These are phyloP conservation scores for Apogon hyalosoma DNA, from an alignment of 2,797 vertebrate genomes.

Conservation along the genomic window DNA sequence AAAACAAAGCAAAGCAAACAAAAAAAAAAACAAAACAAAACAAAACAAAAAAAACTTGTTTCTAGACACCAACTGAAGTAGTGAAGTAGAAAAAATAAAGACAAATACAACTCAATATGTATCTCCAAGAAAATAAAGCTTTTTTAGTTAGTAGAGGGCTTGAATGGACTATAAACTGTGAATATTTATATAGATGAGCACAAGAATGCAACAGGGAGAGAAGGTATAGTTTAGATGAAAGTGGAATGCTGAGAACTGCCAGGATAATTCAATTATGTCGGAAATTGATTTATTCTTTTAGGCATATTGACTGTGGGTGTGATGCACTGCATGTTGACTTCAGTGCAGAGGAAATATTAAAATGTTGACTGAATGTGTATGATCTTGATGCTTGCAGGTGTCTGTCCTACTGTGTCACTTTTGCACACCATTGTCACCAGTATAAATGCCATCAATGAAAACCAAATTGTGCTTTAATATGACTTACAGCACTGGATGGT, in stretches of 20 bases:
- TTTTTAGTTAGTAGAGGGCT: conserved; percentile 1
- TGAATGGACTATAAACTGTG: background rate
- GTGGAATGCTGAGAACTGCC: background rate
- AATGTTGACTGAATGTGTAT: background rate
- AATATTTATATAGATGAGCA: background rate
- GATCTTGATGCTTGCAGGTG: background rate
- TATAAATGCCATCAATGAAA: background rate
- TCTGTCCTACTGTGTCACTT: background rate
- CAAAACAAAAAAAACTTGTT: conserved; percentile 7
- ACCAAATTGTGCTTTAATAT: background rate
- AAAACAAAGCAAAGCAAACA: too few relatives aligned
- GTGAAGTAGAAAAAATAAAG: conserved; percentile 13
- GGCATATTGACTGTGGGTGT: conserved; percentile 9
- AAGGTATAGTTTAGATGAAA: background rate
- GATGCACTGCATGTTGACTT: background rate
- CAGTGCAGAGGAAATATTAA: background rate
- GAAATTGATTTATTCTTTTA: background rate
- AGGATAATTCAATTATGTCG: background rate
- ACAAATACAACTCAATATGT: conserved; percentile 7
- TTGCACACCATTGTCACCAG: background rate
- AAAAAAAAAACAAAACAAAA: too few relatives aligned
- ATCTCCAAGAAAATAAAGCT: conserved; percentile 8
- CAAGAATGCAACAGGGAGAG: background rate
- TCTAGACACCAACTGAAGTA: conserved; percentile 47
- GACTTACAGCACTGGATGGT: background rate